A percentile compares a stretch with the other conserved stretches of the same genome.
Evolutionary conservation across 92 coral and sea anemone species (phyloP).

Genomic region (Isaurus tuberculatus): DNA sequence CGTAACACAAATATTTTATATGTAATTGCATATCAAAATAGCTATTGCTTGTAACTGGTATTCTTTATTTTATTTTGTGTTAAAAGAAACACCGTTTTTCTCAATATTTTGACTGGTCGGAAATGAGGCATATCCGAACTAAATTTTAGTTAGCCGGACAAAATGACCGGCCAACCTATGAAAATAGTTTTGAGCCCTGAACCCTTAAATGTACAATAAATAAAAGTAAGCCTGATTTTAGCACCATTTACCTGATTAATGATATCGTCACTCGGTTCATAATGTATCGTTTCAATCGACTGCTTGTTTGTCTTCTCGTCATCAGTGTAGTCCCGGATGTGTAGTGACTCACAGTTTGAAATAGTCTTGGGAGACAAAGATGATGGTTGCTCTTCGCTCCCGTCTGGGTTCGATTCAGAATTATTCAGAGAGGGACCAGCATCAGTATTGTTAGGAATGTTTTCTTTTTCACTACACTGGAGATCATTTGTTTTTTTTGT

Average conservation of each 20-base stretch:
- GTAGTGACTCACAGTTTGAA: background rate
- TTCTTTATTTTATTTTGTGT: too few relatives aligned
- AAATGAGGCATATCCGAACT: too few relatives aligned
- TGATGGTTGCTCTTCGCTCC: background rate
- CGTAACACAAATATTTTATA: too few relatives aligned
- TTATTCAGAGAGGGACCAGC: background rate
- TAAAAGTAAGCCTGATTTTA: background rate
- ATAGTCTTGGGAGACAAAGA: background rate
- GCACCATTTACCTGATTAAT: slow-evolving; percentile 8
- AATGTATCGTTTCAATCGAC: background rate
- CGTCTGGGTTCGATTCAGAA: background rate
- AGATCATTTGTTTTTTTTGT: background rate
- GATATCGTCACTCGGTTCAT: background rate
- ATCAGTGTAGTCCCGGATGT: background rate
- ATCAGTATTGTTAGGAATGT: background rate
- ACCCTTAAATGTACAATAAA: too few relatives aligned
- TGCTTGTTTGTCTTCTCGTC: background rate
- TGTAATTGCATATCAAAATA: too few relatives aligned
- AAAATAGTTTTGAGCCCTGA: too few relatives aligned
- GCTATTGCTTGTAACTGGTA: too few relatives aligned
- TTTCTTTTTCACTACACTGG: background rate
- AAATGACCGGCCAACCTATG: too few relatives aligned
- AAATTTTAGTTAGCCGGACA: too few relatives aligned
- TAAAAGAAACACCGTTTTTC: too few relatives aligned
- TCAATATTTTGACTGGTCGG: too few relatives aligned